A percentile compares a stretch with the other conserved stretches of the same genome.
These are phyloP conservation scores for Vireo altiloquus DNA, from an alignment of 2,113 vertebrate species.

Conservation along the genomic window DNA sequence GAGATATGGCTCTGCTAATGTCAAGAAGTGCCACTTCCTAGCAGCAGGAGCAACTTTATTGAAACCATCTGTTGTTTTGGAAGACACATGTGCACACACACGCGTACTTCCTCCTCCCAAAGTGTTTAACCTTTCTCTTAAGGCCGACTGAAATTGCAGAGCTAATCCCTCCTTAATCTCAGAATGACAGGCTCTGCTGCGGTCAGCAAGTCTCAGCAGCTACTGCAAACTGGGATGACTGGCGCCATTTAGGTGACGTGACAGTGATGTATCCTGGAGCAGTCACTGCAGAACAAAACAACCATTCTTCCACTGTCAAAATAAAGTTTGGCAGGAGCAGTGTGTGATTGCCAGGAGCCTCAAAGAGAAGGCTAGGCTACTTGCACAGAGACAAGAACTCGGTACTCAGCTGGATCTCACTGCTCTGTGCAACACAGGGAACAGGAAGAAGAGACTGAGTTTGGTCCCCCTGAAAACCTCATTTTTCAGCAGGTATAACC, in stretches of 20 bases:
- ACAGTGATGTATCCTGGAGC: neutral
- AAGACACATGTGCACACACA: neutral
- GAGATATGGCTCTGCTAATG: constrained; percentile 1
- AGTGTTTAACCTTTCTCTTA: constrained; percentile 44
- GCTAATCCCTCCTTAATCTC: constrained; percentile 23
- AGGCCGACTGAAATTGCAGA: neutral
- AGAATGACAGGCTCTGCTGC: neutral
- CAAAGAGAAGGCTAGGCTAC: neutral
- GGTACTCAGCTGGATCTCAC: fast-evolving
- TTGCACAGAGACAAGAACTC: neutral
- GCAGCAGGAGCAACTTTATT: constrained; percentile 48
- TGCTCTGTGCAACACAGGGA: neutral
- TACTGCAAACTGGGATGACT: neutral
- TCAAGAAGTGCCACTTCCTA: constrained; percentile 44
- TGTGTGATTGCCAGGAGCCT: neutral
- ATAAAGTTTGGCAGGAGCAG: neutral
- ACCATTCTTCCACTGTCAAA: neutral
- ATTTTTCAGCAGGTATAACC: neutral
- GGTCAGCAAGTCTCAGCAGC: neutral
- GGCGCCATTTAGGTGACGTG: neutral
- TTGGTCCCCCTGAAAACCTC: neutral
- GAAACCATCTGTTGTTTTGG: constrained; percentile 59
- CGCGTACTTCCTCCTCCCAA: neutral
- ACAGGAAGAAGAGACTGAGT: neutral
- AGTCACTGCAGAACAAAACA: neutral